These are phyloP conservation scores for Neopelma chrysocephalum DNA, from an alignment of 2,797 vertebrate genomes.

Conservation along the genomic window DNA sequence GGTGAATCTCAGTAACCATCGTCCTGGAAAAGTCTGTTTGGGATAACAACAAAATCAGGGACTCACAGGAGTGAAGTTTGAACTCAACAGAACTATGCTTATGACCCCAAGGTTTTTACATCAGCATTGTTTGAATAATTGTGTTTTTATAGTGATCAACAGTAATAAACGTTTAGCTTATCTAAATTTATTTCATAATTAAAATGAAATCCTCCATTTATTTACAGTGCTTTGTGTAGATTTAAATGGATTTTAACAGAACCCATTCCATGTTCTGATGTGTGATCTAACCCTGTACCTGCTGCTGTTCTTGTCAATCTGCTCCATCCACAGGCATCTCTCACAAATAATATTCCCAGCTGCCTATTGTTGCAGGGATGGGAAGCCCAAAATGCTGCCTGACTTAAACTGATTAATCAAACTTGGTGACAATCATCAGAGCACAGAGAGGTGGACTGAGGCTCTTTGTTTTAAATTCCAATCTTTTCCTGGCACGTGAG, in stretches of 20 bases:
- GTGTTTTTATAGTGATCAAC: background rate
- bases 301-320: background rate
- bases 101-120: background rate
- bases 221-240: background rate
- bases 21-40: slow-evolving; percentile 80
- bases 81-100: background rate
- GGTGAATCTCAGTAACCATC: slow-evolving; percentile 86
- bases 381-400: background rate
- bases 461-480: background rate
- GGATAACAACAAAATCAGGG: slow-evolving; percentile 8
- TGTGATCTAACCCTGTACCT: background rate
- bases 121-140: background rate
- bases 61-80: background rate
- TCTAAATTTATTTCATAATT: background rate
- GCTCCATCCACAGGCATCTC: background rate
- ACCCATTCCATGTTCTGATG: background rate
- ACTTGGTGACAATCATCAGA: background rate
- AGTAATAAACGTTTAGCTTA: background rate
- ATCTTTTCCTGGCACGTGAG: background rate
- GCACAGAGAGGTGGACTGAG: background rate
- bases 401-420: background rate
- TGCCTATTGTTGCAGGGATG: background rate
- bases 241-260: background rate
- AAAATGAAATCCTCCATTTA: background rate
- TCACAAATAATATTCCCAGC: background rate